A percentile compares a stretch with the other conserved stretches of the same genome.
These are phyloP conservation scores for Erythrocercus mccallii DNA, from an alignment of 2,113 vertebrate species.

Conservation along the genomic window DNA sequence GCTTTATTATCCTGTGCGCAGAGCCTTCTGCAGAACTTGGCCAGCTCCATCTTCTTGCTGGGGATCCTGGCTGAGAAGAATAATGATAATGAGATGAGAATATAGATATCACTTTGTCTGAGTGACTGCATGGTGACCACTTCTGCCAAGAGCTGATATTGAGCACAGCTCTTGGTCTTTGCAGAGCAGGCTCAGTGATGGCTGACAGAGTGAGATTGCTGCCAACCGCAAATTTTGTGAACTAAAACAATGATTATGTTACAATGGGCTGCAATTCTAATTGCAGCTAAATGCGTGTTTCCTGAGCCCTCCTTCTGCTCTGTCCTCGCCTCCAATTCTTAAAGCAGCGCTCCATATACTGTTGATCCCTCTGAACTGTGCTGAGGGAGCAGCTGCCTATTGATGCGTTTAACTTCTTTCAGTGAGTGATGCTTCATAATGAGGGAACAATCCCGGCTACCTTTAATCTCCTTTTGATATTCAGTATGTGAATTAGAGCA, in stretches of 20 bases:
- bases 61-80: slow-evolving; percentile 7
- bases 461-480: slow-evolving; percentile 4
- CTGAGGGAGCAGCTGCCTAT: background rate
- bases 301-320: slow-evolving; percentile 23
- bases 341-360: background rate
- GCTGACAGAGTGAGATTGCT: background rate
- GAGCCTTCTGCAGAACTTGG: background rate
- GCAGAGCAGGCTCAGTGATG: slow-evolving; percentile 4
- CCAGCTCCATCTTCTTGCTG: background rate
- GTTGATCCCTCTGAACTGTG: background rate
- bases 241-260: slow-evolving; percentile 52
- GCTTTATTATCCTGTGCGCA: background rate
- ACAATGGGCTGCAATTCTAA: slow-evolving; percentile 54
- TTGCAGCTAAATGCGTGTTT: slow-evolving; percentile 25
- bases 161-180: slow-evolving; percentile 3
- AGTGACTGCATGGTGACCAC: slow-evolving; percentile 23
- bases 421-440: slow-evolving; percentile 3
- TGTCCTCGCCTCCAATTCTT: slow-evolving; percentile 16
- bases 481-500: background rate
- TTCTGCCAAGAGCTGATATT: slow-evolving; percentile 50
- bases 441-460: background rate
- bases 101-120: slow-evolving; percentile 20
- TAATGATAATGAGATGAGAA: slow-evolving; percentile 45
- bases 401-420: slow-evolving; percentile 8
- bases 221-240: slow-evolving; percentile 47